Evolutionary conservation across 1,140 invertebrate genomes (phyloP).

Genomic region (Drosophila virilis): DNA sequence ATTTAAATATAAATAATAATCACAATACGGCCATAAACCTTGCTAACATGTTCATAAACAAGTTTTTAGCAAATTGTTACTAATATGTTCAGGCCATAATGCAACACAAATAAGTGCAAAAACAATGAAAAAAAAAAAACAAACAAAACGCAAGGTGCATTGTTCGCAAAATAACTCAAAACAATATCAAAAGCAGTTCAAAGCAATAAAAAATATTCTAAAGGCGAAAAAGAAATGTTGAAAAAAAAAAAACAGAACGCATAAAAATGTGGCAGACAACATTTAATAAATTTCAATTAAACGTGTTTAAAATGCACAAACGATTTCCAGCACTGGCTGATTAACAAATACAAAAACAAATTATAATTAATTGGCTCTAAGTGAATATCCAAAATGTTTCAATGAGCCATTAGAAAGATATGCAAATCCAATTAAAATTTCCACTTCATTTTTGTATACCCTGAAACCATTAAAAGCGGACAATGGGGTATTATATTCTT

Average conservation of each 20-base stretch:
- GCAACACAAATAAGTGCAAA: conserved; percentile 39
- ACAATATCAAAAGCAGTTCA: conserved; percentile 71
- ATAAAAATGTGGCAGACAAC: conserved; percentile 66
- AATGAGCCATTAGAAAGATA: conserved; percentile 4
- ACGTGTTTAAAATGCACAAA: conserved; percentile 77
- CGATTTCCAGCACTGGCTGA: conserved; percentile 23
- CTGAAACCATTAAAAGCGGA: no score
- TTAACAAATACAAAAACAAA: conserved; percentile 25
- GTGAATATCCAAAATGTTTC: conserved; percentile 14
- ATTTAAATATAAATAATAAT: background rate
- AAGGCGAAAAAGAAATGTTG: conserved; percentile 28
- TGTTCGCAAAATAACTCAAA: conserved; percentile 40
- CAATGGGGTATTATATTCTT: no score
- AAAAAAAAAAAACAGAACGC: conserved; percentile 11
- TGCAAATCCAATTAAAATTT: conserved; percentile 8
- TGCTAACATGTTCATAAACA: conserved; percentile 19
- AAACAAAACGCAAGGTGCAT: conserved; percentile 50
- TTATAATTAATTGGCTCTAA: conserved; percentile 61
- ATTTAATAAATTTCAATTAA: conserved; percentile 77
- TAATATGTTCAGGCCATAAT: conserved; percentile 40
- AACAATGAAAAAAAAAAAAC: background rate
- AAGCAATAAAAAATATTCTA: conserved; percentile 62
- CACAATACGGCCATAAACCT: conserved; percentile 7
- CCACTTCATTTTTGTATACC: background rate
- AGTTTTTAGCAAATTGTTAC: conserved; percentile 32